These are phyloP conservation scores for Axis porcinus DNA, from an alignment of 2,113 vertebrate genomes.

Conservation along the genomic window DNA sequence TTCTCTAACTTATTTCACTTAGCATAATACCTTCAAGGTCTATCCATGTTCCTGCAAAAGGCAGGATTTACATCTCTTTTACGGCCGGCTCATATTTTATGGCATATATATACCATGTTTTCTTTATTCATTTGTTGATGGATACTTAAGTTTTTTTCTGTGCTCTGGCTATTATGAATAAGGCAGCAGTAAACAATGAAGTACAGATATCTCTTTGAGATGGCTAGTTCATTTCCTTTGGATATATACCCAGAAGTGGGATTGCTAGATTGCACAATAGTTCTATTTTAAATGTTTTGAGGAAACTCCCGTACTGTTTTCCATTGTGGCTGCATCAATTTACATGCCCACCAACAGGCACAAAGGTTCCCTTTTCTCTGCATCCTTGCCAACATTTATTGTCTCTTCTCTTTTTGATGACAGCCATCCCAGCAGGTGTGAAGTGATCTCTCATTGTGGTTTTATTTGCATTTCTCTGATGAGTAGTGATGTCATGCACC, in stretches of 20 bases:
- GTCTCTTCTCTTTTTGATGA: not conserved
- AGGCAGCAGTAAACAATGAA: not conserved
- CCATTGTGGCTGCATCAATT: not conserved
- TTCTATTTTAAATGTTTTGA: not conserved
- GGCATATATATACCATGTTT: not conserved
- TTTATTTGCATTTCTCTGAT: not conserved
- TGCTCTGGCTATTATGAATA: not conserved
- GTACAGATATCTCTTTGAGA: not conserved
- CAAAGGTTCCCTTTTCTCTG: not conserved
- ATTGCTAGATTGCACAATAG: not conserved
- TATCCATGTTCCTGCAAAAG: not conserved
- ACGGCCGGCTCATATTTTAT: not conserved
- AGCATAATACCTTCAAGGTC: not conserved
- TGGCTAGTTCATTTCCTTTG: not conserved
- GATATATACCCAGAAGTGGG: not conserved
- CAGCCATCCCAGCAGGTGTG: not conserved
- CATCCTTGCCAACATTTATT: not conserved
- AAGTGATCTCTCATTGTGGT: not conserved
- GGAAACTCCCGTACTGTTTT: not conserved
- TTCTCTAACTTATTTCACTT: not conserved
- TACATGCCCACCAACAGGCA: not conserved
- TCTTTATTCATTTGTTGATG: not conserved
- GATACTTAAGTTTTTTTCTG: not conserved
- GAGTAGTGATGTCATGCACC: not conserved
- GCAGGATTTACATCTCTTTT: not conserved